These are phyloP conservation scores for Acropternis orthonyx DNA, from an alignment of 2,797 vertebrate species.

Conservation along the genomic window DNA sequence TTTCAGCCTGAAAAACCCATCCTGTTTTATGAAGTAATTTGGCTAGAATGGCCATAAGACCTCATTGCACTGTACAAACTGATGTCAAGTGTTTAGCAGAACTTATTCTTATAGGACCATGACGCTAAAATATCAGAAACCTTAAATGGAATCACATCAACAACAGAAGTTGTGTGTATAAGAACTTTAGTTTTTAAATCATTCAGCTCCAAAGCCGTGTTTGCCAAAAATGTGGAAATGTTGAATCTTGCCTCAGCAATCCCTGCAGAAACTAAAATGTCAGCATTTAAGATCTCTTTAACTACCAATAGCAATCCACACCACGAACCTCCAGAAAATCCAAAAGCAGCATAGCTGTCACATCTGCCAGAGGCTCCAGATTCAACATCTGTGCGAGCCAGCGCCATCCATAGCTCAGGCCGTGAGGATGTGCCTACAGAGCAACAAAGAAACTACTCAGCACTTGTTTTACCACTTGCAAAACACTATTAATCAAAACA, in stretches of 20 bases:
- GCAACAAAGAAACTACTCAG: not conserved
- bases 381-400: slow-evolving; percentile 95
- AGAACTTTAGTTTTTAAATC: too few species aligned
- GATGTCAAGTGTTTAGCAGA: too few species aligned
- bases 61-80: too few species aligned
- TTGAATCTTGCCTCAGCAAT: not conserved
- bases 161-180: too few species aligned
- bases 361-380: slow-evolving; percentile 90
- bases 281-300: not conserved
- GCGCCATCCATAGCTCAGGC: slow-evolving; percentile 89
- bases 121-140: too few species aligned
- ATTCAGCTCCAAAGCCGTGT: too few species aligned
- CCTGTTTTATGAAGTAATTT: too few species aligned
- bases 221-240: too few species aligned
- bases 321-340: slow-evolving; percentile 89
- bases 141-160: too few species aligned
- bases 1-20: too few species aligned
- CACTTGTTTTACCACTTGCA: not conserved
- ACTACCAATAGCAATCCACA: not conserved
- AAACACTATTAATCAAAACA: not conserved
- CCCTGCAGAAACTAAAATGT: not conserved
- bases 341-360: slow-evolving; percentile 92
- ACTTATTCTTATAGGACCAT: too few species aligned
- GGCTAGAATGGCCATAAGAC: too few species aligned
- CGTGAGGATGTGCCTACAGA: slow-evolving; percentile 83